Evolutionary conservation across 1,140 invertebrate genomes (phyloP), one percentile per base, ranked within the genome.

Genomic region (Myzus persicae): DNA sequence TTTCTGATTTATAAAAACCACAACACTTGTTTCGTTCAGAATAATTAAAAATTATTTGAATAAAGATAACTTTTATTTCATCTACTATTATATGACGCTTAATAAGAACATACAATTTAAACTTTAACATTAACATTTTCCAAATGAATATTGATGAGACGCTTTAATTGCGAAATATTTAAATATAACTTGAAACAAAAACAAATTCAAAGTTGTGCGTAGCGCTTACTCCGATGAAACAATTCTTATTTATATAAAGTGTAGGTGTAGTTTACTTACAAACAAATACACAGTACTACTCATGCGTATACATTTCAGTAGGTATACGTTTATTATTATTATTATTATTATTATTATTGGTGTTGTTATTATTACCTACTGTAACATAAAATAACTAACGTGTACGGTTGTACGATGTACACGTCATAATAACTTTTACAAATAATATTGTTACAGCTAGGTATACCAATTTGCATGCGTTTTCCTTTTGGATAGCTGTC

Each of bases 91-190:
- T 42, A 18, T 46, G 26, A 44, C 46, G 5, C 7, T 36, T 51
- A 88, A 88, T 48, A 88, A 88, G n/a, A 48, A 48, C 87, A 36
- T 48, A 48, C 46, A 46, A 51, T 88, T 88, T 88, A 88, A 88
- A 88, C 87, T 88, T 88, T 88, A 36, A 48, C 44, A 51, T 88
- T 38, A 36, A 46, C 44, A 51, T 87, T 87, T 85, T 87, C 9
- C 46, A 48, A 46, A 88, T 88, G 87, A 51, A 88, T 88, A 88
- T 88, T 88, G 44, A 88, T 88, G 87, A 46, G 87, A 46, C 20
- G 87, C 31, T 46, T 48, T 51, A 51, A 88, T 88, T 88, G 6
- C n/a, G 8, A 14, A 44, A 44, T 87, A 87, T 87, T 87, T 46
- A 18, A 46, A 87, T 87, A 87, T 46, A 31, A 46, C 84, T 44